phyloP scores from a whole-genome alignment of 1,140 invertebrate species.

The Macrobrachium rosenbergii region DNA sequence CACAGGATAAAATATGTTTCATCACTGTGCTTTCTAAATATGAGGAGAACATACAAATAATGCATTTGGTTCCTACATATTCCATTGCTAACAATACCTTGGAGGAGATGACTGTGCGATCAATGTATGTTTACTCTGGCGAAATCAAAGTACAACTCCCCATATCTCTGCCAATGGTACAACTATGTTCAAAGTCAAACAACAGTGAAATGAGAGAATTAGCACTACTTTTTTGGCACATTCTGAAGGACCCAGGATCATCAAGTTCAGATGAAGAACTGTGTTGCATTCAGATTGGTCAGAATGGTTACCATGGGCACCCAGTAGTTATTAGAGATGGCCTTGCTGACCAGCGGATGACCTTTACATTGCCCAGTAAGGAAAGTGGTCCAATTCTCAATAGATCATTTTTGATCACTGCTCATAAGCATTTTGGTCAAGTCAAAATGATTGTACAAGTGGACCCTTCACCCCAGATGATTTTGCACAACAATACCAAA shows the following conservation, averaged over 20 bases:
- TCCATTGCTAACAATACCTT: conserved; percentile 63
- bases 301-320: conserved; percentile 53
- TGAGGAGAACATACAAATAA: conserved; percentile 65
- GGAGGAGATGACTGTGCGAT: conserved; percentile 50
- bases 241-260: conserved; percentile 52
- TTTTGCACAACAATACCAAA: conserved; percentile 73
- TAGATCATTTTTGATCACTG: conserved; percentile 66
- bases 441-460: conserved; percentile 75
- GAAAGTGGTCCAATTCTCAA: conserved; percentile 56
- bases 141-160: conserved; percentile 54
- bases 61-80: conserved; percentile 64
- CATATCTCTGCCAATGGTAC: conserved; percentile 31
- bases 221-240: conserved; percentile 62
- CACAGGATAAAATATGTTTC: conserved; percentile 61
- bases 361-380: conserved; percentile 54
- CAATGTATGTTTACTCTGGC: conserved; percentile 47
- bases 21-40: conserved; percentile 64
- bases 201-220: conserved; percentile 29
- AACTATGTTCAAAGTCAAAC: conserved; percentile 13
- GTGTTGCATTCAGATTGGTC: conserved; percentile 55
- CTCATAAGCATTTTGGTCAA: conserved; percentile 71
- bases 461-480: conserved; percentile 75
- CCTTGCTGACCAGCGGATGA: conserved; percentile 48
- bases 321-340: conserved; percentile 65
- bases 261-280: conserved; percentile 46